Conservation (phyloP, 2,888 invertebrate genomes). For the Ophion obscuratus region DNA sequence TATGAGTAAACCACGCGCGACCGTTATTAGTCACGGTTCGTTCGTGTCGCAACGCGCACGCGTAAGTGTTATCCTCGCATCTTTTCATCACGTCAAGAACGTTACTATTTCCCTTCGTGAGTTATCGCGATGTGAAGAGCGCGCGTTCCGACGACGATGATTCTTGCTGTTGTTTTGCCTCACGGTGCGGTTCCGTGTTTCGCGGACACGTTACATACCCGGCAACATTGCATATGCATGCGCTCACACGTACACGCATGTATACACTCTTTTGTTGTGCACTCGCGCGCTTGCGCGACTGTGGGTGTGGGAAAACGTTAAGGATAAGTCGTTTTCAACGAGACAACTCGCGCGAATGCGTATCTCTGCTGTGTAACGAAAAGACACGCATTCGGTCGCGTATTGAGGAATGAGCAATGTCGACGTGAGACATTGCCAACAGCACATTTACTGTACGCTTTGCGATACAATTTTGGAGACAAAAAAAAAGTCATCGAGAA, state of each 20-base stretch:
- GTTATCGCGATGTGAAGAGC: conserved; percentile 46
- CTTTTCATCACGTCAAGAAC: conserved; percentile 33
- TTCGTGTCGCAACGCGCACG: conserved; percentile 63
- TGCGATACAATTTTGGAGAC: conserved; percentile 8
- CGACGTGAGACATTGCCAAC: conserved; percentile 44
- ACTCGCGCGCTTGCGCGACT: too few relatives aligned
- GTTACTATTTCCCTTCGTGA: conserved; percentile 41
- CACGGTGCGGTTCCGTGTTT: conserved; percentile 37
- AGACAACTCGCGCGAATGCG: conserved; percentile 52
- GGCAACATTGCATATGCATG: conserved; percentile 5
- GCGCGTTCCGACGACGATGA: conserved; percentile 42
- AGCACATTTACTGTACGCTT: conserved; percentile 29
- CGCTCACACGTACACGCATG: background rate
- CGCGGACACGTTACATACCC: conserved; percentile 11
- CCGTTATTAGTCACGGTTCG: conserved; percentile 66
- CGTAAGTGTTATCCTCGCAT: conserved; percentile 46
- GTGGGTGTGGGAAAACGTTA: background rate
- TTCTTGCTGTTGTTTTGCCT: conserved; percentile 40
- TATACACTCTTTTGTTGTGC: background rate
- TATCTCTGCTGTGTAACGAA: conserved; percentile 31
- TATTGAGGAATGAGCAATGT: conserved; percentile 47
- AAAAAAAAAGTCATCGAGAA: conserved; percentile 20
- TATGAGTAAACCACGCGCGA: conserved; percentile 59
- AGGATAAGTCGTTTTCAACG: conserved; percentile 58
- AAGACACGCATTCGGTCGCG: conserved; percentile 37